Evolutionary conservation across 2,113 vertebrate genomes (phyloP), one percentile per base, ranked within the genome.

Genomic region (Tympanuchus pallidicinctus): DNA sequence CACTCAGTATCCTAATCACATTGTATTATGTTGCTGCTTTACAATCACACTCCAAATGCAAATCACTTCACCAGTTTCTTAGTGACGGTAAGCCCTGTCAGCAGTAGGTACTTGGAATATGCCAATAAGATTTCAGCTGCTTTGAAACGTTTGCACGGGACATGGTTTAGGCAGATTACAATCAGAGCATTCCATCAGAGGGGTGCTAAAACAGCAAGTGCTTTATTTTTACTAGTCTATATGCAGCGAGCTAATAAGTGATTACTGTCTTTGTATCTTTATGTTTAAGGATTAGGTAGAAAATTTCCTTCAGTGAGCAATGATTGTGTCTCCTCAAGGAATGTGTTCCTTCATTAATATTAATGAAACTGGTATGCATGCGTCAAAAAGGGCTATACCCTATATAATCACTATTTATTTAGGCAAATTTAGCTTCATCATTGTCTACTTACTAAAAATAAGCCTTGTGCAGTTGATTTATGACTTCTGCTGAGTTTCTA

Each of bases 31-130:
- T 88, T 94, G 83, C 95, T 79, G 93, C 95, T 90, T 94, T 56
- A 74, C 93, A 95, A 93, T 86, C 94, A 95, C 95, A 89, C 89
- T 96, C 79, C 94, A 96, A 90, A 97, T 95, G 85, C 65, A 87
- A 93, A 94, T 88, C 56, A 65, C 76, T 91, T 65, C 57, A 47
- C 75, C 82, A 86, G 64, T 95, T 90, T 89, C 93, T 93, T 75
- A 91, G 82, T 86, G 87, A 90, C 92, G 87, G 91, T 81, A 69
- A 97, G 67, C 38, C 34, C 67, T 90, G 89, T 66, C 61, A 95
- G 86, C 85, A 95, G 94, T 52, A 73, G 92, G 83, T 65, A 34
- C 87, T 97, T 91, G 82, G 90, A 96, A 87, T 71, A 80, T 57
- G 70, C 50, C 82, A 91, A 66, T 69, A 72, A 82, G 92, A 73